Evolutionary conservation across 2,888 invertebrate genomes (phyloP).

Genomic region (Bellardia bayeri): DNA sequence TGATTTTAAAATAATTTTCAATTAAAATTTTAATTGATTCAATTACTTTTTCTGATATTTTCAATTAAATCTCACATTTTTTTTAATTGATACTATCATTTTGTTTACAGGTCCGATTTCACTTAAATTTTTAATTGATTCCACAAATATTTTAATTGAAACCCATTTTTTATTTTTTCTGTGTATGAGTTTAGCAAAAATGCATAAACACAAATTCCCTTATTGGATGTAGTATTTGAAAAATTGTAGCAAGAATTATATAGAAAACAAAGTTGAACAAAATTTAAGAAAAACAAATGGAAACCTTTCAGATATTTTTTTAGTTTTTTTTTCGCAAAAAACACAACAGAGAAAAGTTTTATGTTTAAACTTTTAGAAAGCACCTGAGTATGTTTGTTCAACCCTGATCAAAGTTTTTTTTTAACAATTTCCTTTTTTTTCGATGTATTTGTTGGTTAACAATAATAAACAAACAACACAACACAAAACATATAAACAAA

Average conservation of each 20-base stretch:
- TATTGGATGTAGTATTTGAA: background rate
- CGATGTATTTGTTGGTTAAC: slow-evolving; percentile 22
- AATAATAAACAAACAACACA: slow-evolving; percentile 26
- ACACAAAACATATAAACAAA: slow-evolving; percentile 32
- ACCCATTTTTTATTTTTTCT: too few species aligned
- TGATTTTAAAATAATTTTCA: too few species aligned
- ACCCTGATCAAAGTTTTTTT: slow-evolving; percentile 62
- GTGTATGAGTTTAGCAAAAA: too few species aligned
- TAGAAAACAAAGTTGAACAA: background rate
- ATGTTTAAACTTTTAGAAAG: slow-evolving; percentile 55
- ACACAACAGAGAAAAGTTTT: slow-evolving; percentile 52
- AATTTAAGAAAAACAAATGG: background rate
- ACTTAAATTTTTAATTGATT: too few species aligned
- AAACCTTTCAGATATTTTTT: slow-evolving; percentile 10
- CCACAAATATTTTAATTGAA: too few species aligned
- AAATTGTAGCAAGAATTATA: background rate
- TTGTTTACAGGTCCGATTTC: too few species aligned
- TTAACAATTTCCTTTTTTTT: slow-evolving; percentile 33
- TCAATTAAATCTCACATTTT: too few species aligned
- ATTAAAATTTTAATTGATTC: too few species aligned
- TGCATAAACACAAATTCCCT: too few species aligned
- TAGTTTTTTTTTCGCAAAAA: background rate
- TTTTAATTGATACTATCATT: too few species aligned
- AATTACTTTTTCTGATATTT: too few species aligned
- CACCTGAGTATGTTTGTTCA: slow-evolving; percentile 67